Base-by-base conservation (phyloP, 2,113 vertebrate genomes). In the Tetraodon nigroviridis region DNA sequence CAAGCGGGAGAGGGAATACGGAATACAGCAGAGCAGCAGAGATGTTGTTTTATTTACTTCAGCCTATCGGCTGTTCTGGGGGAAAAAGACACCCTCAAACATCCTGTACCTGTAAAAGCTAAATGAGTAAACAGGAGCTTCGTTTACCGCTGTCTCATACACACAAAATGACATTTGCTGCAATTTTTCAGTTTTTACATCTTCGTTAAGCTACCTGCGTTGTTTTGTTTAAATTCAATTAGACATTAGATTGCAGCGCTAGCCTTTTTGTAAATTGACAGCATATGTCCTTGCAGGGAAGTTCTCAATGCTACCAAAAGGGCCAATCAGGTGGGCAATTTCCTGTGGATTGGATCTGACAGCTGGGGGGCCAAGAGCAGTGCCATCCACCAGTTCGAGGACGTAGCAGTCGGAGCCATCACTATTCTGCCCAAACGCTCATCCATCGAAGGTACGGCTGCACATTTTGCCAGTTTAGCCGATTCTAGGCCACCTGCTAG, bases 341-440 rank as follows among this genome's bases (percentile, higher is more conserved):
- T 98, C 86, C 90, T 95, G 0, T 98, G 95, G 95, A 93, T 98
- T 67, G 95, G 93, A 71, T 98, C 95, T 0, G 95, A 98, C 90
- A 97, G 92, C 18, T 98, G 95, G 95, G 95, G 95, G 61, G 91
- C 94, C 79, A 98, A 98, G 85, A 75, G 90, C 64, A 90, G 88
- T 72, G 92, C 93, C 0, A 76, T 97, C 24, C 83, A 92, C 58
- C 92, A 93, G 69, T 90, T 95, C 5, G 94, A 95, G 82, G 95
- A 95, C 0, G 92, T 93, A 1, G 94, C 94, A 0, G 92, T 95
- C 73, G 95, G 94, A 51, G 94, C 94, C 51, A 89, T 98, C 84
- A 98, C 95, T 51, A 94, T 98, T 63, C 88, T 96, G 84, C 95
- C 94, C 51, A 98, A 98, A 77, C 81, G 94, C 84, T 94, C 94